Conservation (phyloP, 2,888 invertebrate genomes). For the Pseudococcus viburni region DNA sequence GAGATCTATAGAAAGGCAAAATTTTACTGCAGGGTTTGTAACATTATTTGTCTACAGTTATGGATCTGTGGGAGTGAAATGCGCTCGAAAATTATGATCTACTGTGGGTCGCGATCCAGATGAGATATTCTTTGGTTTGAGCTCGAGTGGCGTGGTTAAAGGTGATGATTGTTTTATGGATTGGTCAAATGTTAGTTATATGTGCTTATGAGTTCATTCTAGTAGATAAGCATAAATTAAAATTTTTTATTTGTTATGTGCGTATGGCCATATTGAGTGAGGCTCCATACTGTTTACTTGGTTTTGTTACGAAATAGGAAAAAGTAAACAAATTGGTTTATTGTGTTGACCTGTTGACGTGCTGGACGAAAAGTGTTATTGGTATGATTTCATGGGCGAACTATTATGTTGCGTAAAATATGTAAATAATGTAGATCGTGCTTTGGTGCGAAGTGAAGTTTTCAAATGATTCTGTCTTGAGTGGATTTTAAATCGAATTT, state of each 20-base stretch:
- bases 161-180: background rate
- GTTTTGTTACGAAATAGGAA: constrained; percentile 15
- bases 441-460: too few species aligned
- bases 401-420: too few species aligned
- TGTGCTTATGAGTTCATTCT: background rate
- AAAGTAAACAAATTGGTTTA: constrained; percentile 16
- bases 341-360: background rate
- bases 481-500: too few species aligned
- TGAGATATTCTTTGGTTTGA: background rate
- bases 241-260: background rate
- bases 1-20: background rate
- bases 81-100: background rate
- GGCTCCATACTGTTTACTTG: background rate
- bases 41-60: background rate
- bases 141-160: background rate
- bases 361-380: too few species aligned
- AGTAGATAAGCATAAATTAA: background rate
- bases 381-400: too few species aligned
- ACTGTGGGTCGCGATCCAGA: background rate
- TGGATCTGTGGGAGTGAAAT: constrained; percentile 7
- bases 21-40: constrained; percentile 31
- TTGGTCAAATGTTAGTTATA: background rate
- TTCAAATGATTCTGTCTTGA: too few species aligned
- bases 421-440: too few species aligned
- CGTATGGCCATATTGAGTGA: background rate